Conservation (phyloP, 2,113 vertebrate genomes). For the Apeltes quadracus region DNA sequence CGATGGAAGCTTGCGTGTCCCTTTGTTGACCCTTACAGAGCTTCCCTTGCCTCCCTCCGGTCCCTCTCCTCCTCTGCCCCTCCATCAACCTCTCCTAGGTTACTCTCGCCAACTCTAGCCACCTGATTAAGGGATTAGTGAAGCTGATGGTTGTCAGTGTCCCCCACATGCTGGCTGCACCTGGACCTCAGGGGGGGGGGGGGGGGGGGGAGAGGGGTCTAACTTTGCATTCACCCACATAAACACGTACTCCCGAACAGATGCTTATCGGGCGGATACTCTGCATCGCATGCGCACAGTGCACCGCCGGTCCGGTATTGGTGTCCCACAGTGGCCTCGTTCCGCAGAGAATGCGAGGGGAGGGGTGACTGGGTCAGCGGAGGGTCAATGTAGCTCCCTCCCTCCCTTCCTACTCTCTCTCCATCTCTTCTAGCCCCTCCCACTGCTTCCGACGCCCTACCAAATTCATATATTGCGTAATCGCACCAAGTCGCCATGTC, state of each 20-base stretch:
- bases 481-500: conserved; percentile 67
- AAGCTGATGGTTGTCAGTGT: conserved; percentile 77
- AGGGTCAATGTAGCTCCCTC: conserved; percentile 55
- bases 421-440: conserved; percentile 46
- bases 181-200: conserved; percentile 53
- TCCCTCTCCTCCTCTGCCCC: conserved; percentile 43
- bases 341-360: conserved; percentile 47
- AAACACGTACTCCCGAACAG: conserved; percentile 27
- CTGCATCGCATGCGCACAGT: conserved; percentile 25
- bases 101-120: conserved; percentile 71
- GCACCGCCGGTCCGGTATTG: conserved; percentile 46
- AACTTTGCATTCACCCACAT: conserved; percentile 36
- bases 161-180: conserved; percentile 66
- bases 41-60: conserved; percentile 25
- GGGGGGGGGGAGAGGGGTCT: conserved; percentile 21
- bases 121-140: conserved; percentile 82
- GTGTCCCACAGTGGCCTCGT: conserved; percentile 44
- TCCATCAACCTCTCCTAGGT: conserved; percentile 66
- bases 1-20: conserved; percentile 73
- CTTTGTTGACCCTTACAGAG: conserved; percentile 78
- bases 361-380: conserved; percentile 46
- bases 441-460: conserved; percentile 60
- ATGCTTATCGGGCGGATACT: not conserved
- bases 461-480: conserved; percentile 73
- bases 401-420: conserved; percentile 22